Base-by-base conservation (phyloP, 2,113 vertebrate genomes). In the Amphiprion percula region DNA sequence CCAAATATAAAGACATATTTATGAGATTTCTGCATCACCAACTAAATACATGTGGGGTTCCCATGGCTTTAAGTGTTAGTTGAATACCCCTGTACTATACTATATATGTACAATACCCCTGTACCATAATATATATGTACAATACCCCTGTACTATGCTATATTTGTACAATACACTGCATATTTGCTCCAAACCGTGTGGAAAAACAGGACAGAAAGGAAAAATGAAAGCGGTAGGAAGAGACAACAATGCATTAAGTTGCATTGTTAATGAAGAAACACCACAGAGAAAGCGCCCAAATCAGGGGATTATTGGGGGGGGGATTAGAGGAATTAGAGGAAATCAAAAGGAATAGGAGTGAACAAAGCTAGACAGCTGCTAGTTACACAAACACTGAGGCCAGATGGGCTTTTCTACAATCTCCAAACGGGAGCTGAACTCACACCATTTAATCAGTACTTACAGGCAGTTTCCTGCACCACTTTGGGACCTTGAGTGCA, bases 381-480 rank as follows among this genome's bases (percentile, higher is more conserved):
- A 44, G 16, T 67, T 77, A 55, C 52, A 77, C 68, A 79, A 59
- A 69, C 64, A 69, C 61, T 21, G 17, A 61, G 53, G 14, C 21
- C 1, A 72, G 5, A 63, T 49, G 33, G 0, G 23, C 39, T 17
- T 63, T 60, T 79, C 74, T 69, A 82, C 28, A 54, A 19, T 19
- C 14, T 37, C 23, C 21, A 44, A 30, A 68, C 41, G 77, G 33
- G 26, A 66, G n/a, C 56, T 68, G 3, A 67, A 53, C 30, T 77
- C 28, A 21, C 24, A 62, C 4, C 23, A 33, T 26, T 46, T 10
- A 19, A 23, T 46, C 39, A 24, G 62, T 92, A 93, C 92, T 93
- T 76, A 93, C 92, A 62, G 91, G 90, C 46, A 93, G 80, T 53
- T 91, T 93, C 77, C 84, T 87, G 90, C 91, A 92, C 92, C 92